Evolutionary conservation across 2,888 invertebrate species (phyloP).

Genomic region (Prosopocoilus inquinatus): DNA sequence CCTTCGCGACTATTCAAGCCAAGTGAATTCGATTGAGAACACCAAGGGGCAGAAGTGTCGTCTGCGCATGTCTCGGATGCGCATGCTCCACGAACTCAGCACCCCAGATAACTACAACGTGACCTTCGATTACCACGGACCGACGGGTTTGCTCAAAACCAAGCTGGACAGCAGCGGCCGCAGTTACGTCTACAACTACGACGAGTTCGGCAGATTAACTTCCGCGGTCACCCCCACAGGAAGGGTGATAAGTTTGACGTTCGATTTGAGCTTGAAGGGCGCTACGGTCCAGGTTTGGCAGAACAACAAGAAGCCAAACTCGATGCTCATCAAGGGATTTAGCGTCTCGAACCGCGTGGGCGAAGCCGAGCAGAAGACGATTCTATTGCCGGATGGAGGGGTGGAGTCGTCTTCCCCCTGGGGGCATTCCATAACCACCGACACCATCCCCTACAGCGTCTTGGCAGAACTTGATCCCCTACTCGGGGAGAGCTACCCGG

Average conservation of each 20-base stretch:
- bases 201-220: constrained; percentile 88
- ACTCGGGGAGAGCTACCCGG: constrained; percentile 87
- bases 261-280: constrained; percentile 88
- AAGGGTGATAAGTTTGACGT: constrained; percentile 81
- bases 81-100: constrained; percentile 84
- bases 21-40: constrained; percentile 92
- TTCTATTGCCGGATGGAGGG: constrained; percentile 78
- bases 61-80: constrained; percentile 88
- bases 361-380: constrained; percentile 78
- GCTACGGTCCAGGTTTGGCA: constrained; percentile 83
- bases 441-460: constrained; percentile 87
- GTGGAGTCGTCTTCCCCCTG: constrained; percentile 79
- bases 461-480: constrained; percentile 85
- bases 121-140: constrained; percentile 90
- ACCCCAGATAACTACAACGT: constrained; percentile 93
- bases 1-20: constrained; percentile 78
- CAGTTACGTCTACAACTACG: constrained; percentile 91
- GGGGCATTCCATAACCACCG: constrained; percentile 86
- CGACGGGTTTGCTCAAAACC: constrained; percentile 83
- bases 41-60: constrained; percentile 91
- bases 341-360: constrained; percentile 80
- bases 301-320: constrained; percentile 78
- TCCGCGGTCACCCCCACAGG: constrained; percentile 95
- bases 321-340: constrained; percentile 84
- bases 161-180: constrained; percentile 87